These are phyloP conservation scores for Noturus placidus DNA, from an alignment of 2,113 vertebrate genomes.

Conservation along the genomic window DNA sequence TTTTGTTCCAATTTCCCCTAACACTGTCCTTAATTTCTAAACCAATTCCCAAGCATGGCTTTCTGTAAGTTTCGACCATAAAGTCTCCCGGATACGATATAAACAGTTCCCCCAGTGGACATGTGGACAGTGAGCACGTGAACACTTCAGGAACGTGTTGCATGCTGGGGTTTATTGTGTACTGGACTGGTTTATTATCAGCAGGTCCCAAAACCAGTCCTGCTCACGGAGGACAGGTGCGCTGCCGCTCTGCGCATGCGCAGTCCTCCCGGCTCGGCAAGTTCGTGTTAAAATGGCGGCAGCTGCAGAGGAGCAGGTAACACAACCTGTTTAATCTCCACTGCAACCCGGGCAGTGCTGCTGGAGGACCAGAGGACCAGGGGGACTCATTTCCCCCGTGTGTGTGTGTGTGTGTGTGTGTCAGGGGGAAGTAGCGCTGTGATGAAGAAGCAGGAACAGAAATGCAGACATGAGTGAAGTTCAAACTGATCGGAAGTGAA, in stretches of 20 bases:
- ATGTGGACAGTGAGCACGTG: too few species aligned
- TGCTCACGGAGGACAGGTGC: conserved; percentile 25
- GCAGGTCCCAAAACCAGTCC: not conserved
- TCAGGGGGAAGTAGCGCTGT: not conserved
- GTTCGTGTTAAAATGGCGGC: conserved; percentile 78
- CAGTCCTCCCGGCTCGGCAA: conserved; percentile 50
- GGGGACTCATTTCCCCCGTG: too few species aligned
- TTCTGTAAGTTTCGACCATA: too few species aligned
- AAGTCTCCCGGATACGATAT: too few species aligned
- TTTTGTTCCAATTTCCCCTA: too few species aligned
- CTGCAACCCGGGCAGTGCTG: not conserved
- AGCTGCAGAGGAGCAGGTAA: conserved; percentile 68
- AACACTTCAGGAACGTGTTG: too few species aligned
- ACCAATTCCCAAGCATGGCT: too few species aligned
- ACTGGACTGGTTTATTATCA: too few species aligned
- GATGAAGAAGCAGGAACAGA: not conserved
- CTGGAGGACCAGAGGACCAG: accelerated
- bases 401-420: not conserved
- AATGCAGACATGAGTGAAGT: not conserved
- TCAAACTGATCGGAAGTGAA: conserved; percentile 15
- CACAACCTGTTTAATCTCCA: conserved; percentile 38
- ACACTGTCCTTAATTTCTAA: too few species aligned
- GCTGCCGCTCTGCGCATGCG: conserved; percentile 62
- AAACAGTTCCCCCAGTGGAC: too few species aligned
- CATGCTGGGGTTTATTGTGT: too few species aligned